A percentile compares a stretch with the other conserved stretches of the same genome.
Evolutionary conservation across 2,888 invertebrate genomes (phyloP).

Genomic region (Tetragnatha montana): DNA sequence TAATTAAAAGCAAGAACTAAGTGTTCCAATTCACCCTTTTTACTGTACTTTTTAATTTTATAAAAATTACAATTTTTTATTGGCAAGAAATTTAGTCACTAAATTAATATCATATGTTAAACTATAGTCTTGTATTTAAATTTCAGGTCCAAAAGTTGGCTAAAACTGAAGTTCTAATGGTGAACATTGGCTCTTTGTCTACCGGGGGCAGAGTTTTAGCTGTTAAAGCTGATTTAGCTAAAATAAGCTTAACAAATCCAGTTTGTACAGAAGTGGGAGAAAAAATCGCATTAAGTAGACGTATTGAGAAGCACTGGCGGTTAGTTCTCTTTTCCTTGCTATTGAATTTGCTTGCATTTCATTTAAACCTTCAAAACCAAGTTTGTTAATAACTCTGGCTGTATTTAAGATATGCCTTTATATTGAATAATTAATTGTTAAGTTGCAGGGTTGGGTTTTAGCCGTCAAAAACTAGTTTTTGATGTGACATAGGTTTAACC

Average conservation of each 20-base stretch:
- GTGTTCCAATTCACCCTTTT: too few relatives aligned
- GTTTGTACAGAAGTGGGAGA: conserved; percentile 99
- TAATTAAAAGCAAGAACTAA: too few relatives aligned
- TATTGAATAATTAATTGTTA: background rate
- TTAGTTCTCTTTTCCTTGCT: conserved; percentile 75
- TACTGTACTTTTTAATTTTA: too few relatives aligned
- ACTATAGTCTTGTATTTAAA: background rate
- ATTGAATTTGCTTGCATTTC: background rate
- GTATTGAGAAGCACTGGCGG: conserved; percentile 99
- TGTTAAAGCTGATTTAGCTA: conserved; percentile 96
- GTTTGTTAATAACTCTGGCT: background rate
- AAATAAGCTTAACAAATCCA: conserved; percentile 96
- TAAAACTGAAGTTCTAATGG: conserved; percentile 93
- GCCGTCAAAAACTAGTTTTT: too few relatives aligned
- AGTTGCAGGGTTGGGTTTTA: too few relatives aligned
- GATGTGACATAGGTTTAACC: too few relatives aligned
- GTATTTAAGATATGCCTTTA: background rate
- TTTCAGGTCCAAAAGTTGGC: conserved; percentile 89
- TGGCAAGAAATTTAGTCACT: too few relatives aligned
- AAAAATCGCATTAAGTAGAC: conserved; percentile 98
- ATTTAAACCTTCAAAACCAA: too few relatives aligned
- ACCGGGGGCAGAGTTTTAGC: conserved; percentile 97
- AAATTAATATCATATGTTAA: too few relatives aligned
- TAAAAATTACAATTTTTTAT: too few relatives aligned
- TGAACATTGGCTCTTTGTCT: conserved; percentile 98